phyloP scores from a whole-genome alignment of 35 echinoderm and acorn worm genomes.

The Heliocidaris erythrogramma region DNA sequence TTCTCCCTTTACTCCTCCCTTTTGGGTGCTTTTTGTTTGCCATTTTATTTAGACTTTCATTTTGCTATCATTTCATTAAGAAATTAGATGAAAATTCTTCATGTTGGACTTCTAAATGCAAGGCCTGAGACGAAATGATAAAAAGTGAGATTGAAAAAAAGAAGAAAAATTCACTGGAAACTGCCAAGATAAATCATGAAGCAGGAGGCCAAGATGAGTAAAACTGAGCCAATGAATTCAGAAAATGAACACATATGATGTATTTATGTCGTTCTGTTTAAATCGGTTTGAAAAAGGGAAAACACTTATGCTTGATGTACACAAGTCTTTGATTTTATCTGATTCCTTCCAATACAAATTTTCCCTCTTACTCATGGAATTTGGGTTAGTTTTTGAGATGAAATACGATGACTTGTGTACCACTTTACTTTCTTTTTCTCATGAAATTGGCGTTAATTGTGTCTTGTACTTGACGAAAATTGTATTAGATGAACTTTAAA shows the following conservation, averaged over 20 bases:
- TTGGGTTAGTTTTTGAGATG: background rate
- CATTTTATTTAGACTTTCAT: background rate
- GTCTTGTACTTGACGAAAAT: background rate
- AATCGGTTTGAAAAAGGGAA: background rate
- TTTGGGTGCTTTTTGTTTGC: background rate
- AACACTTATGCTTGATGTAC: background rate
- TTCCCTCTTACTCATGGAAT: background rate
- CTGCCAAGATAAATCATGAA: conserved; percentile 1
- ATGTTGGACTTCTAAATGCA: background rate
- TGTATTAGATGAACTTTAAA: background rate
- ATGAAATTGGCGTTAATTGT: background rate
- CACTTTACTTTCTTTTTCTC: background rate
- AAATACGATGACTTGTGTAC: background rate
- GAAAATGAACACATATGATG: too few species aligned
- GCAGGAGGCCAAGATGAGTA: background rate
- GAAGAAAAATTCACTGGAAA: background rate
- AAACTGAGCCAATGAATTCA: background rate
- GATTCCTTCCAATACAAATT: background rate
- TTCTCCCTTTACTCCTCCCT: background rate
- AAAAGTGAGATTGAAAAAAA: background rate
- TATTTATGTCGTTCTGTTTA: background rate
- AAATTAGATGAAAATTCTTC: background rate
- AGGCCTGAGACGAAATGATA: background rate
- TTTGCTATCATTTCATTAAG: background rate
- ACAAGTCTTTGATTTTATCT: conserved; percentile 3